Base-by-base conservation (phyloP, 2,797 vertebrate species). In the Molothrus aeneus region DNA sequence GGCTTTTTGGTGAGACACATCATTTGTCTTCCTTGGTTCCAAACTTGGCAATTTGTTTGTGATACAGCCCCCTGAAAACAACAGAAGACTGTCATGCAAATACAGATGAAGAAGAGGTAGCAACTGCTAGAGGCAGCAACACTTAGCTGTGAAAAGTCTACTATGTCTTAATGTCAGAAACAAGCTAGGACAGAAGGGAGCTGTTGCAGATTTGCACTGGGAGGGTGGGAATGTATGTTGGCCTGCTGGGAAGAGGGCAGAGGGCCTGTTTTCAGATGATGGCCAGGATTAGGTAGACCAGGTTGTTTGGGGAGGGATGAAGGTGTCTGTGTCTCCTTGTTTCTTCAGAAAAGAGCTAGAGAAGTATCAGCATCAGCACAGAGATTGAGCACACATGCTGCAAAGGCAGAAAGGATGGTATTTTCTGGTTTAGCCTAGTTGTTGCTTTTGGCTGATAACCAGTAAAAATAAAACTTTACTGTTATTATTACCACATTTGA, bases 401-500 rank as follows among this genome's bases (percentile, higher is more conserved):
- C 43, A 63, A 51, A 65, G 57, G 63, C 77, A 84, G 53, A 57
- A 47, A 42, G 51, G 40, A 17, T 56, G 43, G 29, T 47, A 17
- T 64, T 85, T 87, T 87, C 83, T 90, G 53, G n/a, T 71, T 86
- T 40, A 61, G 84, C 21, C 42, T 70, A 60, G 59, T 63, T 92
- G 73, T 64, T 90, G 48, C 74, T 93, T 84, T 88, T 85, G 80
- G 80, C 68, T 48, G 90, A 68, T 63, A 78, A 90, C 61, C 80
- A 88, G 87, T 36, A 75, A 84, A 95, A 95, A 80, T 28, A 83
- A 92, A 92, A n/a, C 21, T 92, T 77, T 74, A 31, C 68, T 82
- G 45, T 92, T 93, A 48, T 65, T 84, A 53, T 78, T 71, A 48
- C 57, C 38, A 63, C 56, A 53, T 70, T 73, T 50, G 56, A 86